Conservation (phyloP, 2,797 vertebrate species). For the Liparis tanakae region DNA sequence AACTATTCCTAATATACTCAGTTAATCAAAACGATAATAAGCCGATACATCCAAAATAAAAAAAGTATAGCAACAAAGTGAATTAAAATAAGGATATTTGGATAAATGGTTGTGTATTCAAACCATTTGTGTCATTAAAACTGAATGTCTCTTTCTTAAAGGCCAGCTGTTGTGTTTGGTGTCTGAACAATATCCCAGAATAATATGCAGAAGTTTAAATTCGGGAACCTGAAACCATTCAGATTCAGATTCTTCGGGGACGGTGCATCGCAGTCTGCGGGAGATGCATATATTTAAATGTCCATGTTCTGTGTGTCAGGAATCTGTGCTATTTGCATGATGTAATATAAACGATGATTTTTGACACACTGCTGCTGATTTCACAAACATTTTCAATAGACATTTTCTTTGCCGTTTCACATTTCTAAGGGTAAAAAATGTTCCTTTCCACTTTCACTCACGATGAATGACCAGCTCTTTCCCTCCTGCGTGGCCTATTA, state of each 20-base stretch:
- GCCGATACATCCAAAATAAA: background rate
- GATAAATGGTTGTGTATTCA: background rate
- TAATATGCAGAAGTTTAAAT: background rate
- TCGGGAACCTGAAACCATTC: background rate
- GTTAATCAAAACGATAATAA: background rate
- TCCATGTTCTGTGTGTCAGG: background rate
- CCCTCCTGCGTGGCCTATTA: background rate
- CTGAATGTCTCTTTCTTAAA: background rate
- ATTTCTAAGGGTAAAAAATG: background rate
- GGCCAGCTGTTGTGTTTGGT: background rate
- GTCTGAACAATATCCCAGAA: background rate
- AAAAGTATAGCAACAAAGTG: background rate
- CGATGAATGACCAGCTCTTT: background rate
- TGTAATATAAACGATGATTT: background rate
- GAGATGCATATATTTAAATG: background rate
- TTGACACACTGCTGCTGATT: background rate
- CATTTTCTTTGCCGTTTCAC: background rate
- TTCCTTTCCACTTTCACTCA: background rate
- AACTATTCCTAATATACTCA: background rate
- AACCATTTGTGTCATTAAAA: slow-evolving; percentile 2
- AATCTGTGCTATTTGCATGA: background rate
- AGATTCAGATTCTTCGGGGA: slow-evolving; percentile 11
- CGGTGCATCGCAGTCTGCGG: background rate
- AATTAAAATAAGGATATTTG: background rate
- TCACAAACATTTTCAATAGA: background rate